phyloP scores from a whole-genome alignment of 2,797 vertebrate species.

The Sternotherus odoratus region DNA sequence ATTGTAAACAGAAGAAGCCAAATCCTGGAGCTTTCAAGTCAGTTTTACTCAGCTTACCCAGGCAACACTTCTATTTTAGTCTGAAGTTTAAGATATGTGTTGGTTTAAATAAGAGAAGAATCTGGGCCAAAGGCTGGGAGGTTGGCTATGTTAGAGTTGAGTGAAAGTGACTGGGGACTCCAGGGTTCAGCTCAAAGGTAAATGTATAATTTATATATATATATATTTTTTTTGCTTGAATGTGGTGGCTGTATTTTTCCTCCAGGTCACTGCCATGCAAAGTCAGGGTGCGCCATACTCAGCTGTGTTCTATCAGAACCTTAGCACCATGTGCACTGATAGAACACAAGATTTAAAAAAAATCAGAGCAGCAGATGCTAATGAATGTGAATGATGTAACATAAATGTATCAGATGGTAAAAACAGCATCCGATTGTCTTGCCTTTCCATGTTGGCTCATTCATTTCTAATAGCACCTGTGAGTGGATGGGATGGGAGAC shows the following conservation, averaged over 20 bases:
- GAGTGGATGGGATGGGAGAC: conserved; percentile 27
- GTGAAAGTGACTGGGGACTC: not conserved
- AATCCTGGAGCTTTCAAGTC: not conserved
- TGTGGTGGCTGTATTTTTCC: not conserved
- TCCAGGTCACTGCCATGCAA: not conserved
- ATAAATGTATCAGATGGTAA: conserved; percentile 41
- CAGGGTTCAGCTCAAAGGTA: not conserved
- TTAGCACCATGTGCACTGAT: conserved; percentile 1
- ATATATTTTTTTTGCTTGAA: not conserved
- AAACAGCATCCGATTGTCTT: conserved; percentile 23
- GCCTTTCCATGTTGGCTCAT: conserved; percentile 23
- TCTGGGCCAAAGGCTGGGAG: not conserved
- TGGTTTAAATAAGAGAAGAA: not conserved
- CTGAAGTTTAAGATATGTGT: not conserved
- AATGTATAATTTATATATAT: not conserved
- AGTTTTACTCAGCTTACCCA: not conserved
- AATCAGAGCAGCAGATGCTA: conserved; percentile 34
- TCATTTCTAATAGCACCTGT: conserved; percentile 46
- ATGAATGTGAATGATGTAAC: conserved; percentile 46
- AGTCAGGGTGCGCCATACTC: not conserved
- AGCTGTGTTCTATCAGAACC: not conserved
- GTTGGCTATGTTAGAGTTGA: not conserved
- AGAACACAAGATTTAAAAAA: not conserved
- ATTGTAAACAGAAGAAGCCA: accelerated
- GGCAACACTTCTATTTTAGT: not conserved